Base-by-base conservation (phyloP, 1,140 invertebrate genomes). In the Drosophila serrata region DNA sequence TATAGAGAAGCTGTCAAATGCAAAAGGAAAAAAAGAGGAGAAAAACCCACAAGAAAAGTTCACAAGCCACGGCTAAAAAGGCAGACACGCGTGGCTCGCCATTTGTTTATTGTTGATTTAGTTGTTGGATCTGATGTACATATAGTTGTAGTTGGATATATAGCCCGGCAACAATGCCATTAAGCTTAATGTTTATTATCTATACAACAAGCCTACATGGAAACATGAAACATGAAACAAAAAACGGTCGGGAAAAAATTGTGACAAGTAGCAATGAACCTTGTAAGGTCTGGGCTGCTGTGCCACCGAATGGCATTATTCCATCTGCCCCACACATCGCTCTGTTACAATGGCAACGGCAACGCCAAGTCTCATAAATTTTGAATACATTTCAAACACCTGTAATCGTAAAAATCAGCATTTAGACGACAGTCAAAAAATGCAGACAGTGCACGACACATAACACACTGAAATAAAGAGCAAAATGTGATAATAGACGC, bases 261-360 rank as follows among this genome's bases (percentile, higher is more conserved):
- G 82, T 84, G 82, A 77, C 84, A 82, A 88, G 84, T 88, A 88
- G 84, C 84, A 88, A 88, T 88, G 84, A 88, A 88, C 84, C 80
- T 61, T 70, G 68, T 84, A 78, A 88, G 84, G 84, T 88, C 84
- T 88, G 67, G 82, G 82, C 82, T 79, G 78, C 75, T 72, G 46
- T 78, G 77, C 75, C 67, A 42, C 45, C 46, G 39, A 79, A 22
- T 75, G 53, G 33, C 63, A 62, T 31, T 43, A 70, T 70, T 57
- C 56, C 68, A 70, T 72, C 19, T 70, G 53, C 53, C 68, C 65
- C 73, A 49, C 57, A 72, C 40, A 59, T 51, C 19, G 19, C 19
- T 29, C 15, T 19, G n/a, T n/a, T 24, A 57, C 39, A 59, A 46
- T 39, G 22, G 48, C 55, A 39, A 55, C 31, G 46, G n/a, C 43